Percentiles rank a stretch among this genome's conserved stretches.
Evolutionary conservation across 2,113 vertebrate genomes (phyloP).

Genomic region (Glaucomys volans): DNA sequence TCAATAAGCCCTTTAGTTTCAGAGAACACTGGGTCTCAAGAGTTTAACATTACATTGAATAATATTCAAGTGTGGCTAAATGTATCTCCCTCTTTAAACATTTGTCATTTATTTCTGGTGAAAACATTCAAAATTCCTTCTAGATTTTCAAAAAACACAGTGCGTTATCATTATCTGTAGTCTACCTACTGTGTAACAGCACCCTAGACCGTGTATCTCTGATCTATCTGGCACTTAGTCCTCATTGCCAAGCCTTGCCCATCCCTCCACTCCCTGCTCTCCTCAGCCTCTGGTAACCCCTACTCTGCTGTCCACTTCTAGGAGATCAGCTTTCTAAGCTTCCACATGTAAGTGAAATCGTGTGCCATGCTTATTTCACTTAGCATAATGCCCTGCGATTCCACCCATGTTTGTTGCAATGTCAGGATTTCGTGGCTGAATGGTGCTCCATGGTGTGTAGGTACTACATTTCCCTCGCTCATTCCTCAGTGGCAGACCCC

Average conservation of each 20-base stretch:
- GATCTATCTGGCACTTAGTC: not conserved
- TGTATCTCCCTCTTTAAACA: not conserved
- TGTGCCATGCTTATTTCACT: not conserved
- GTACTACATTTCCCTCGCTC: too few species aligned
- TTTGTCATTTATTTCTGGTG: not conserved
- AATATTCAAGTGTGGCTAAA: not conserved
- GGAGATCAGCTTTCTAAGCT: not conserved
- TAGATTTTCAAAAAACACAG: not conserved
- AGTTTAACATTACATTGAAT: not conserved
- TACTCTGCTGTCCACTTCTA: not conserved
- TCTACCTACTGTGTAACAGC: too few species aligned
- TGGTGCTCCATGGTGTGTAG: too few species aligned
- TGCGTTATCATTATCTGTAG: too few species aligned
- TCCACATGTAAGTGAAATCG: too few species aligned
- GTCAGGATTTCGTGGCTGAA: too few species aligned
- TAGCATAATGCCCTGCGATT: not conserved
- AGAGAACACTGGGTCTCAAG: not conserved
- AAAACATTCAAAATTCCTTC: not conserved
- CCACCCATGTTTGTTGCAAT: too few species aligned
- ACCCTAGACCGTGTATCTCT: not conserved
- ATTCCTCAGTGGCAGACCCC: too few species aligned
- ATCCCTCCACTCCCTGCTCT: not conserved
- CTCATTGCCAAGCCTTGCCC: not conserved
- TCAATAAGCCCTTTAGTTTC: not conserved
- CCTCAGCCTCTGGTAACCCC: not conserved